Conservation (phyloP, 2,797 vertebrate genomes). For the Rhabdophis nuchalis region DNA sequence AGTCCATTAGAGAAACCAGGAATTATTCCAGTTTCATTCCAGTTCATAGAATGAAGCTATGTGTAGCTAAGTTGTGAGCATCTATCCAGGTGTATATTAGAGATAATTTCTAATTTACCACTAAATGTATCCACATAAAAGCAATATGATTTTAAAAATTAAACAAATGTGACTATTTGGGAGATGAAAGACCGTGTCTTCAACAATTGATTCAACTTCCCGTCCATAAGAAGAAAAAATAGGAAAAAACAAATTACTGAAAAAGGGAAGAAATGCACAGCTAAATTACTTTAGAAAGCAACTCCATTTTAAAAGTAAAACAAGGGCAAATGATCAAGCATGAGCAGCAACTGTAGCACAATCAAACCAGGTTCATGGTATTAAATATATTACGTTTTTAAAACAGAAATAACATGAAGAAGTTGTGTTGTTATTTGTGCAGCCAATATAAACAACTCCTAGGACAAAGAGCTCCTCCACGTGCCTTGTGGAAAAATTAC, state of each 20-base stretch:
- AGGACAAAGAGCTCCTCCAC: slow-evolving; percentile 61
- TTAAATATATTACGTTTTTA: not conserved
- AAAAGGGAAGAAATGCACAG: not conserved
- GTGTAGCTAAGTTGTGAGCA: not conserved
- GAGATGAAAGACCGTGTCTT: not conserved
- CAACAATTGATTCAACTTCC: not conserved
- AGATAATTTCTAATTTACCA: not conserved
- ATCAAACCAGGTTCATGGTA: not conserved
- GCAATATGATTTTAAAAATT: not conserved
- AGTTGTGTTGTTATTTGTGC: not conserved
- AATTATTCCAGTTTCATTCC: not conserved
- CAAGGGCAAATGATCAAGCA: not conserved
- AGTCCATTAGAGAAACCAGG: not conserved
- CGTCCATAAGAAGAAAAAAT: not conserved
- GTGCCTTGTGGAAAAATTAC: slow-evolving; percentile 61
- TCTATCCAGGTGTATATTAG: not conserved
- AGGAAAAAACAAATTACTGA: not conserved
- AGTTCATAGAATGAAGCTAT: not conserved
- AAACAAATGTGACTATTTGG: not conserved
- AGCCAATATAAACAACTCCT: not conserved
- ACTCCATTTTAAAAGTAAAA: not conserved
- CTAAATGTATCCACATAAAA: not conserved
- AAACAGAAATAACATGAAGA: not conserved
- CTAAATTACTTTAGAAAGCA: not conserved
- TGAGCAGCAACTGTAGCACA: not conserved